A percentile compares a stretch with the other conserved stretches of the same genome.
phyloP scores from a whole-genome alignment of 2,797 vertebrate species.

The Platalea minor region DNA sequence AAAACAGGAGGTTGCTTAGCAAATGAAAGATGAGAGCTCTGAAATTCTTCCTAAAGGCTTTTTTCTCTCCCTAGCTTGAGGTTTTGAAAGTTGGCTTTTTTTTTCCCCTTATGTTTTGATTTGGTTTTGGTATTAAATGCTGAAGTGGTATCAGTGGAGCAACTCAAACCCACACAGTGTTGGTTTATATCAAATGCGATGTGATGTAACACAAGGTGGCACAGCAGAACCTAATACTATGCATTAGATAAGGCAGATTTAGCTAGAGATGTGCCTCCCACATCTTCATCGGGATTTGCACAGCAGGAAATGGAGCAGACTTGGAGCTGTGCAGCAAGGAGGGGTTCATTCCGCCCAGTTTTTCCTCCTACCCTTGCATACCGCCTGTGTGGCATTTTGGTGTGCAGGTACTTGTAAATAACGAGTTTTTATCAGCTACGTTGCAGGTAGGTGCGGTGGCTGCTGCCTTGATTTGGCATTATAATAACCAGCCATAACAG shows the following conservation, averaged over 20 bases:
- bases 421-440: background rate
- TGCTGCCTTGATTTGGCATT: conserved; percentile 14
- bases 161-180: background rate
- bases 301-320: conserved; percentile 28
- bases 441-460: background rate
- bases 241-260: conserved; percentile 31
- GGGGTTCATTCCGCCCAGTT: background rate
- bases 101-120: background rate
- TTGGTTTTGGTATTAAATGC: background rate
- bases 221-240: conserved; percentile 66
- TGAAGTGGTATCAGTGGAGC: background rate
- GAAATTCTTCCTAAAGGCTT: background rate
- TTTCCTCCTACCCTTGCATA: background rate
- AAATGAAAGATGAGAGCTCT: background rate
- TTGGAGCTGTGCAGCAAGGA: background rate
- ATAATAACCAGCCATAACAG: background rate
- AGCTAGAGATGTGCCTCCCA: conserved; percentile 51
- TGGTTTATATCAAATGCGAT: conserved; percentile 46
- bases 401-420: background rate
- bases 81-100: background rate
- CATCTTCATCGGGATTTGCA: conserved; percentile 2
- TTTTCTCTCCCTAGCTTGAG: background rate
- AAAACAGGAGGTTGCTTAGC: background rate
- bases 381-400: background rate
- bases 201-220: conserved; percentile 76